Base-by-base conservation (phyloP, 2,888 invertebrate species). In the Ischnura elegans region DNA sequence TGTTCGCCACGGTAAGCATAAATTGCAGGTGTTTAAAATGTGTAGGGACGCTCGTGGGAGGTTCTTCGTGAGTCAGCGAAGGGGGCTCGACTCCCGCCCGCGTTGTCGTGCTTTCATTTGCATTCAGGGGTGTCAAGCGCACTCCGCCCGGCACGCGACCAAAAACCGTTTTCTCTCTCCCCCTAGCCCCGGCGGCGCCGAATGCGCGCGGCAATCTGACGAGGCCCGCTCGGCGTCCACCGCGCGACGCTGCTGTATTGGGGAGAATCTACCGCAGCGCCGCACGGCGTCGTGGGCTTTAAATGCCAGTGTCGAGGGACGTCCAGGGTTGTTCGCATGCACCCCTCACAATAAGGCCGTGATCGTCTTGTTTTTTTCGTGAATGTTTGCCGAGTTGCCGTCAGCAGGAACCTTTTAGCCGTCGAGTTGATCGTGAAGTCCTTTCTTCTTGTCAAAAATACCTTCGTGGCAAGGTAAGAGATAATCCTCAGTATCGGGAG, bases 211-310 rank as follows among this genome's bases (percentile, higher is more conserved):
- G 61, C 76, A 3, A 76, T 76, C 76, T 36, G 55, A 55, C 29
- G 55, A 55, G 46, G 46, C 46, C 42, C 61, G 45, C 61, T 25
- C 43, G 36, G 21, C 61, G 25, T 36, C 87, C 87, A 55, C 51
- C 87, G 55, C 55, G 87, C 87, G 87, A 87, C 87, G 87, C 87
- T 87, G 87, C 87, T 87, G 87, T 87, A 86, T 46, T 45, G 36
- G 86, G 87, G 55, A 51, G 21, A 43, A 42, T 55, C 51, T 61
- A 86, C 86, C n/a, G 90, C 43, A 90, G 61, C 90, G 90, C 61
- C 90, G 61, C 43, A 45, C 10, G 61, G 90, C 61, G 90, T 90
- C 90, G 42, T 46, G 66, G 10, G 61, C 6, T 43, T 61, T 25
- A 90, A 90, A 45, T n/a, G 66, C 43, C 61, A 66, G 90, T 90